Percentiles rank a stretch among this genome's conserved stretches.
Conservation (phyloP, 2,888 invertebrate genomes). For the Rhagonycha lutea region DNA sequence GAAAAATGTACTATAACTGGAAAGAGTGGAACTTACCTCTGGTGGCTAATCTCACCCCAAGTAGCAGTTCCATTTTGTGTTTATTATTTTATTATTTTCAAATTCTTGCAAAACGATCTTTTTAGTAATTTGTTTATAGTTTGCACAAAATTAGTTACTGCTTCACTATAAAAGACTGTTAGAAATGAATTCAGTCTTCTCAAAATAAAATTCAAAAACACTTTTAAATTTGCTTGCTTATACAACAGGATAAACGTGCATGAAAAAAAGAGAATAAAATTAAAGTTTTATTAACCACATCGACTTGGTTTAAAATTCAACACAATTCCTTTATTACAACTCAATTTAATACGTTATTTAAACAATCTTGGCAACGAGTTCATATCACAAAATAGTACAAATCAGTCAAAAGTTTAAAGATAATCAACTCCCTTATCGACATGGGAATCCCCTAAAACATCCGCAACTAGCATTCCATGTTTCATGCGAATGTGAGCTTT, state of each 20-base stretch:
- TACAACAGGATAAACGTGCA: not conserved
- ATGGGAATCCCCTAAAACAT: constrained; percentile 13
- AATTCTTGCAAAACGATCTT: not conserved
- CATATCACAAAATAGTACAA: not conserved
- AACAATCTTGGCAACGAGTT: not conserved
- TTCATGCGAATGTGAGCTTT: constrained; percentile 69
- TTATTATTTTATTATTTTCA: not conserved
- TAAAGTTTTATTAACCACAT: not conserved
- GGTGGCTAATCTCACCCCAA: not conserved
- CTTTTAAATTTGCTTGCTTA: not conserved
- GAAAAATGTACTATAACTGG: not conserved
- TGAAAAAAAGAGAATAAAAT: not conserved
- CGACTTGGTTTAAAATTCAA: not conserved
- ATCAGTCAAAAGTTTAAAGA: constrained; percentile 9
- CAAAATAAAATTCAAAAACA: no score
- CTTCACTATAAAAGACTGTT: no score
- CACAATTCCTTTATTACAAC: not conserved
- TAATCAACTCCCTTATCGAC: constrained; percentile 16
- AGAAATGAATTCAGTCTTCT: no score
- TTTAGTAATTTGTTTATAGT: no score
- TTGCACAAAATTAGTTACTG: no score
- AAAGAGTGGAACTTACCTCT: not conserved
- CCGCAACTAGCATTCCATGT: constrained; percentile 50
- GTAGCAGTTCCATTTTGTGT: not conserved
- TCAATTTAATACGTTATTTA: not conserved